Conservation (phyloP, 2,888 invertebrate species). For the Asteroscopus sphinx region DNA sequence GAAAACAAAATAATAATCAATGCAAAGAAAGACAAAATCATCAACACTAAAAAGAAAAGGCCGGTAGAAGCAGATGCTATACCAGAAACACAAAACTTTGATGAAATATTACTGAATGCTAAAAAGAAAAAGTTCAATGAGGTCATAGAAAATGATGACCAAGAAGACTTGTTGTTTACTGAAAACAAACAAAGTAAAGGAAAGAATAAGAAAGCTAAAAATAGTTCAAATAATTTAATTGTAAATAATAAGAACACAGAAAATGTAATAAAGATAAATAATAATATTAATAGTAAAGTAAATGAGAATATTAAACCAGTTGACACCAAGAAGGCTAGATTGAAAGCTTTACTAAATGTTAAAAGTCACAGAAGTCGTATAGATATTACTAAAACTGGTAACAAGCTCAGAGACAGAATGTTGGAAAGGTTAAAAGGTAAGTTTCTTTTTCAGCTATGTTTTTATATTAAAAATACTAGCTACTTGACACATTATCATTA, state of each 20-base stretch:
- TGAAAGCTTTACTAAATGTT: conserved; percentile 63
- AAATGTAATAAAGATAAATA: conserved; percentile 11
- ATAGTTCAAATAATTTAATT: conserved; percentile 4
- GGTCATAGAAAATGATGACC: conserved; percentile 65
- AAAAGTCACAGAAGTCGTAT: conserved; percentile 69
- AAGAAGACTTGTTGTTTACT: conserved; percentile 64
- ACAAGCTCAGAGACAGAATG: conserved; percentile 91
- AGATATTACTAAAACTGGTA: conserved; percentile 62
- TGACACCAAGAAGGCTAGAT: conserved; percentile 67
- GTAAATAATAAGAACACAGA: conserved; percentile 21
- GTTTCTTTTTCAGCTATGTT: too few relatives aligned
- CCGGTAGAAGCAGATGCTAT: conserved; percentile 50
- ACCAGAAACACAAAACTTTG: conserved; percentile 68
- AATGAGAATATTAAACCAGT: conserved; percentile 35
- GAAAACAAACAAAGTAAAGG: conserved; percentile 54
- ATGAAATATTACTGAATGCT: conserved; percentile 71
- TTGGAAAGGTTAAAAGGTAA: conserved; percentile 91
- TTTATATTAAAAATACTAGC: too few relatives aligned
- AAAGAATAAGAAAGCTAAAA: conserved; percentile 39
- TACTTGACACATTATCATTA: too few relatives aligned
- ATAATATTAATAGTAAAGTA: conserved; percentile 26
- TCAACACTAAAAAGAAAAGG: conserved; percentile 40
- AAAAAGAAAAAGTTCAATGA: conserved; percentile 76
- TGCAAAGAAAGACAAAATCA: conserved; percentile 42
- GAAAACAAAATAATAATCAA: conserved; percentile 29